Evolutionary conservation across 1,140 invertebrate species (phyloP).

Genomic region (Anastrepha obliqua): DNA sequence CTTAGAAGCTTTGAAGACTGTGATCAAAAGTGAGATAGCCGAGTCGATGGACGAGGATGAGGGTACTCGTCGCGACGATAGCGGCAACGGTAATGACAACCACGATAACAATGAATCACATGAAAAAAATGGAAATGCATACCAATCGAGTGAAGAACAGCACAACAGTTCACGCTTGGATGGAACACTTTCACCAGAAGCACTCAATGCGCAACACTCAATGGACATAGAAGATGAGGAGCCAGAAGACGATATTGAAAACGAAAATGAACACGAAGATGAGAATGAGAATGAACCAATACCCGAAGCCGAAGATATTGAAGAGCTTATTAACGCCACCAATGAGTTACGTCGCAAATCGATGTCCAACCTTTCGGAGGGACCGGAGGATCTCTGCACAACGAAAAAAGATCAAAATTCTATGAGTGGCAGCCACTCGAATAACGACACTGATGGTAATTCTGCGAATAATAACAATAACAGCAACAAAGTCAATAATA

Average conservation of each 20-base stretch:
- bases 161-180: neutral
- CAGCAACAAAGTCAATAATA: conserved; percentile 71
- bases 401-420: conserved; percentile 70
- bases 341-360: conserved; percentile 70
- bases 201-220: neutral
- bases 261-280: conserved; percentile 61
- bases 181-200: neutral
- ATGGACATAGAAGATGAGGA: conserved; percentile 52
- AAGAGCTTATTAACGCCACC: conserved; percentile 69
- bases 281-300: conserved; percentile 60
- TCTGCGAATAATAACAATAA: conserved; percentile 68
- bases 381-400: conserved; percentile 76
- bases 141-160: conserved; percentile 48
- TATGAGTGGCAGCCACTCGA: conserved; percentile 55
- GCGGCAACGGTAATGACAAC: conserved; percentile 60
- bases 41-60: conserved; percentile 62
- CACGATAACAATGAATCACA: conserved; percentile 55
- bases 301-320: conserved; percentile 64
- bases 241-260: conserved; percentile 54
- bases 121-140: conserved; percentile 39
- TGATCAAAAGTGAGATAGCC: conserved; percentile 69
- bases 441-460: conserved; percentile 60
- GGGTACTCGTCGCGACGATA: conserved; percentile 56
- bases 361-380: conserved; percentile 64
- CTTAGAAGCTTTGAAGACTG: conserved; percentile 63